Percentiles rank a stretch among this genome's conserved stretches.
These are phyloP conservation scores for Sebastes goodei DNA, from an alignment of 2,797 vertebrate genomes.

Conservation along the genomic window DNA sequence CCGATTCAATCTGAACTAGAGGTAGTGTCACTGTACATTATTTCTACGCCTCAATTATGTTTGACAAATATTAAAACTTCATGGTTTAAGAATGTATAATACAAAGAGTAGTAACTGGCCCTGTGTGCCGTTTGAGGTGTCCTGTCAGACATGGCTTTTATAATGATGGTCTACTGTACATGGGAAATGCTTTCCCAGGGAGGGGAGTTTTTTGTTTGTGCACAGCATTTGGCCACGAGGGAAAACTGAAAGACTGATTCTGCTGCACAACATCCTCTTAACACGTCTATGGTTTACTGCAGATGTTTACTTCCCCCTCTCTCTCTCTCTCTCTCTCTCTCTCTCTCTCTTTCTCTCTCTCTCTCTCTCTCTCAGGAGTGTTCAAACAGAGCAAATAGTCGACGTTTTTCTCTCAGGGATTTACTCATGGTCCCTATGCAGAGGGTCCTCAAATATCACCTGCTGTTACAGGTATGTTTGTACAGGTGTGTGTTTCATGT, in stretches of 20 bases:
- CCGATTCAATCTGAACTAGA: background rate
- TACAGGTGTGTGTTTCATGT: background rate
- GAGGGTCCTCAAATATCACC: constrained; percentile 92
- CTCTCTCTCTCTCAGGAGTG: constrained; percentile 84
- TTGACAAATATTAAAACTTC: no score
- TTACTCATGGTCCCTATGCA: constrained; percentile 95
- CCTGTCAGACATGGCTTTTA: background rate
- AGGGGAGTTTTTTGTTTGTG: background rate
- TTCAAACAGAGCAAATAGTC: constrained; percentile 91
- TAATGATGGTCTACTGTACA: background rate
- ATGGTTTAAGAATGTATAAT: background rate
- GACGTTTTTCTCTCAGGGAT: constrained; percentile 90
- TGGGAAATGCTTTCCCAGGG: background rate
- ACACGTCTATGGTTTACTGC: background rate
- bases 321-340: background rate
- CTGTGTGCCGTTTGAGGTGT: background rate
- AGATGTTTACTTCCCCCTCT: background rate
- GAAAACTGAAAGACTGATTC: background rate
- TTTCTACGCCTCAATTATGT: background rate
- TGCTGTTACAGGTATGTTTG: constrained; percentile 88
- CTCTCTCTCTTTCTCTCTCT: background rate
- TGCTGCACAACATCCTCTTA: background rate
- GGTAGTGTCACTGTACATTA: background rate
- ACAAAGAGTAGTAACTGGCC: background rate
- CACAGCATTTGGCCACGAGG: background rate